A percentile compares a stretch with the other conserved stretches of the same genome.
Evolutionary conservation across 2,797 vertebrate genomes (phyloP).

Genomic region (Tachyglossus aculeatus): DNA sequence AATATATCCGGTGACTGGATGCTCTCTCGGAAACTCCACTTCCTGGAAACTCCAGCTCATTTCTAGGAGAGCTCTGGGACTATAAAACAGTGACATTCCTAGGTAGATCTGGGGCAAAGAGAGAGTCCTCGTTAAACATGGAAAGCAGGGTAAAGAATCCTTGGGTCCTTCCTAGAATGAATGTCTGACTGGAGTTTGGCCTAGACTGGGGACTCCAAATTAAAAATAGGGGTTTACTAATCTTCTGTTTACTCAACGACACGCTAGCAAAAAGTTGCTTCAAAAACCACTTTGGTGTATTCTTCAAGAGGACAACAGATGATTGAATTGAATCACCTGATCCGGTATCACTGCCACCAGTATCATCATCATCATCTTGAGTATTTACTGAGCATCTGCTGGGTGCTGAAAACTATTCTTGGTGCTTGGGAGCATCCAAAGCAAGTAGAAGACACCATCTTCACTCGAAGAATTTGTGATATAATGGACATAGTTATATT

Average conservation of each 20-base stretch:
- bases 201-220: neutral
- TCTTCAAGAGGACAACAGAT: conserved; percentile 12
- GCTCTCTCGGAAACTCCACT: neutral
- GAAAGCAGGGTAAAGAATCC: neutral
- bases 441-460: too few species aligned
- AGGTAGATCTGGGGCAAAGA: neutral
- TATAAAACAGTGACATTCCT: neutral
- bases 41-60: neutral
- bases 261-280: neutral
- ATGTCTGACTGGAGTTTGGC: conserved; percentile 7
- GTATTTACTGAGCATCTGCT: too few species aligned
- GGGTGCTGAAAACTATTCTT: too few species aligned
- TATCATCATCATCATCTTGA: too few species aligned
- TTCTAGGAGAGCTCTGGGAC: neutral
- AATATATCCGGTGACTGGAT: neutral
- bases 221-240: neutral
- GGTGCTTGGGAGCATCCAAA: too few species aligned
- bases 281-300: neutral
- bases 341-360: too few species aligned
- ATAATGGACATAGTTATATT: too few species aligned
- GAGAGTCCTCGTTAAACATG: neutral
- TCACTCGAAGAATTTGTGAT: too few species aligned
- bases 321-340: too few species aligned
- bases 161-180: neutral
- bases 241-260: neutral